A percentile compares a stretch with the other conserved stretches of the same genome.
These are phyloP conservation scores for Heteromyza rotundicornis DNA, from an alignment of 2,888 invertebrate genomes.

Conservation along the genomic window DNA sequence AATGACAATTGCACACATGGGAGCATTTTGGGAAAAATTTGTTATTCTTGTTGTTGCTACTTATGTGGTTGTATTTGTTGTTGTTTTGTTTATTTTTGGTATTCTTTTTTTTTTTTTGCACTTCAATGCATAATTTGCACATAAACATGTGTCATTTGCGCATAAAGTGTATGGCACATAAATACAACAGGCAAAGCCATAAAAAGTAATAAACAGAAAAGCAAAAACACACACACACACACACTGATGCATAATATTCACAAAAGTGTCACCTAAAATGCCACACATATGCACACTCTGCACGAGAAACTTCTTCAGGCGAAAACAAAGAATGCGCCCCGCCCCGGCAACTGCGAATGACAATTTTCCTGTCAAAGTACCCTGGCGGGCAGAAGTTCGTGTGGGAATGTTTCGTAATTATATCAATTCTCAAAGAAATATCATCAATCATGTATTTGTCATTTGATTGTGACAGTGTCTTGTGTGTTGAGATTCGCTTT, in stretches of 20 bases:
- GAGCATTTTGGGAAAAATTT: constrained; percentile 39
- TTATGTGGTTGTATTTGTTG: constrained; percentile 13
- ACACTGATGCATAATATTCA: constrained; percentile 5
- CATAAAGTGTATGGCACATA: constrained; percentile 13
- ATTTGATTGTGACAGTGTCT: neutral
- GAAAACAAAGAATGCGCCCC: neutral
- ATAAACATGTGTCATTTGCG: constrained; percentile 35
- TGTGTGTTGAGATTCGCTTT: too few species aligned
- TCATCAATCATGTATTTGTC: too few species aligned
- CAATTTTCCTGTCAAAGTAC: constrained; percentile 7
- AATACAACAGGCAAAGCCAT: neutral
- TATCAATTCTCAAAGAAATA: too few species aligned
- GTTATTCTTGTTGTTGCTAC: constrained; percentile 20
- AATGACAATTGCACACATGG: constrained; percentile 30
- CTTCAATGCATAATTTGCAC: constrained; percentile 32
- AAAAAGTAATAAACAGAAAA: constrained; percentile 23
- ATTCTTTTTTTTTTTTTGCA: constrained; percentile 20
- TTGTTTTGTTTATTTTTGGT: constrained; percentile 10
- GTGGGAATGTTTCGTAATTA: too few species aligned
- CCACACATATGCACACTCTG: too few species aligned
- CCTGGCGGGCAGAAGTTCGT: too few species aligned
- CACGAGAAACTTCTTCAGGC: too few species aligned
- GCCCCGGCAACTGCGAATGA: neutral
- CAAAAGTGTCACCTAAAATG: too few species aligned
- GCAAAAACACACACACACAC: constrained; percentile 16